These are phyloP conservation scores for Priocnemis perturbator DNA, from an alignment of 2,888 invertebrate genomes.

Conservation along the genomic window DNA sequence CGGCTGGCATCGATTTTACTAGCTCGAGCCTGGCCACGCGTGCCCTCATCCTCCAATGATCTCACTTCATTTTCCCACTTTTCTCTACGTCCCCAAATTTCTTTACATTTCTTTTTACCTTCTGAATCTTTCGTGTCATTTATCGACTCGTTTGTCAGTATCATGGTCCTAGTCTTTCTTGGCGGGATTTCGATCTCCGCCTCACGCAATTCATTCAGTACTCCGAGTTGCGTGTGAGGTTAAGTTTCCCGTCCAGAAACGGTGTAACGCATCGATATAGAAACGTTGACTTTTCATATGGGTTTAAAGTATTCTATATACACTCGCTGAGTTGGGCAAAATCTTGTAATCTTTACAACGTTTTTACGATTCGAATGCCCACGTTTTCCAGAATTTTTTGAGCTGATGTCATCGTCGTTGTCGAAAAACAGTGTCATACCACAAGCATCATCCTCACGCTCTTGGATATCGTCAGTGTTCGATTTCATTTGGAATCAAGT, in stretches of 20 bases:
- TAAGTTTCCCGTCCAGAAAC: not conserved
- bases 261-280: not conserved
- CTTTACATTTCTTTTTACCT: not conserved
- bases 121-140: not conserved
- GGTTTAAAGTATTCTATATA: slow-evolving; percentile 17
- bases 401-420: slow-evolving; percentile 74
- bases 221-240: not conserved
- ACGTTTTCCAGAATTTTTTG: slow-evolving; percentile 71
- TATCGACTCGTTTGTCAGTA: not conserved
- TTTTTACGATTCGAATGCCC: slow-evolving; percentile 55
- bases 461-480: slow-evolving; percentile 74
- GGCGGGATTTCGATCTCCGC: slow-evolving; percentile 37
- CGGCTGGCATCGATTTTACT: slow-evolving; percentile 45
- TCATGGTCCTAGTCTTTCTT: slow-evolving; percentile 36
- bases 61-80: slow-evolving; percentile 33
- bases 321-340: slow-evolving; percentile 36
- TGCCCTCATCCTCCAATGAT: slow-evolving; percentile 19
- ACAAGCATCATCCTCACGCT: slow-evolving; percentile 71
- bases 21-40: slow-evolving; percentile 44
- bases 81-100: not conserved
- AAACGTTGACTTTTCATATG: slow-evolving; percentile 4
- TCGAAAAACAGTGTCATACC: slow-evolving; percentile 72
- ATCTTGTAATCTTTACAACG: slow-evolving; percentile 26
- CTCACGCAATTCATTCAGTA: not conserved
- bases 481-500: slow-evolving; percentile 75